phyloP scores from a whole-genome alignment of 2,888 invertebrate genomes.

The Drosophila greeni region DNA sequence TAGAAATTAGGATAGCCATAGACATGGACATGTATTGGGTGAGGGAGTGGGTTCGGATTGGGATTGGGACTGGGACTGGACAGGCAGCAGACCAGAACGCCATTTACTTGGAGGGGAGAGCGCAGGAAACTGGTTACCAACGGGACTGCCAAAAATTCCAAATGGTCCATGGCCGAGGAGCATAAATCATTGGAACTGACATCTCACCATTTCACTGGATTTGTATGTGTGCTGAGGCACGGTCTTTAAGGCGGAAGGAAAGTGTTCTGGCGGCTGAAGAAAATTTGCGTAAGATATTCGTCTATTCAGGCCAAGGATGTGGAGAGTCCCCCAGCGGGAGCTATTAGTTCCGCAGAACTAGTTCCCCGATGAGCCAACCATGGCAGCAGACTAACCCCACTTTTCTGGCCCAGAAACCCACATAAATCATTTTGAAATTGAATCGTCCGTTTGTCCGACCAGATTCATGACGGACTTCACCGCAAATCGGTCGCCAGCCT shows the following conservation, averaged over 20 bases:
- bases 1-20: constrained; percentile 70
- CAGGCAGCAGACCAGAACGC: constrained; percentile 65
- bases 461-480: neutral
- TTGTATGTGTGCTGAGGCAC: constrained; percentile 41
- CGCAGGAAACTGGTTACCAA: constrained; percentile 41
- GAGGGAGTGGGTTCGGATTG: neutral
- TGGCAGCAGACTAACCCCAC: constrained; percentile 9
- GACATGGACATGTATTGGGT: constrained; percentile 26
- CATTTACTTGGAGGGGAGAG: constrained; percentile 47
- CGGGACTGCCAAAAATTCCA: constrained; percentile 64
- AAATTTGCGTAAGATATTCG: constrained; percentile 32
- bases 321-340: constrained; percentile 1
- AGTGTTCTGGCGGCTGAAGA: constrained; percentile 2
- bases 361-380: constrained; percentile 16
- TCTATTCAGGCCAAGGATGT: constrained; percentile 3
- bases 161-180: constrained; percentile 69
- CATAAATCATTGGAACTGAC: constrained; percentile 78
- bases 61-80: constrained; percentile 10
- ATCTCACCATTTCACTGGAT: constrained; percentile 72
- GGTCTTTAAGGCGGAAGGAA: constrained; percentile 2
- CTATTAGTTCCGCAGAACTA: constrained; percentile 21
- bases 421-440: constrained; percentile 78
- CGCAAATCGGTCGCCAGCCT: constrained; percentile 20
- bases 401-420: constrained; percentile 63
- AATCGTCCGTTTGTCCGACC: constrained; percentile 36